Base-by-base conservation (phyloP, 2,888 invertebrate genomes). In the Anoncus sp. region DNA sequence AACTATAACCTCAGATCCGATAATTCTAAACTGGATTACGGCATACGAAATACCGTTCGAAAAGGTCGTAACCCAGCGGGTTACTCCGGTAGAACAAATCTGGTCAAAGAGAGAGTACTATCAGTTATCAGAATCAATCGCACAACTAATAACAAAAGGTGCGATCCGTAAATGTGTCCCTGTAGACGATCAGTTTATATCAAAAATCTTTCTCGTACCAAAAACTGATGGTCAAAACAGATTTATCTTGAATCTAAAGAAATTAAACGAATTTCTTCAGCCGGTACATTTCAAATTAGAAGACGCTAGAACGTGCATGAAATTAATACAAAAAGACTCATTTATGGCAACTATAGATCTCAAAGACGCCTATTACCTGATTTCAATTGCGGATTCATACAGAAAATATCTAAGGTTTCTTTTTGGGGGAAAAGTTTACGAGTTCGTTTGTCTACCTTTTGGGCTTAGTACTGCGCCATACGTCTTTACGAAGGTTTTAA, bases 241-340 rank as follows among this genome's bases (percentile, higher is more conserved):
- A 47, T 45, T 57, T 22, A 73, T 73, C 18, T 10, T 66, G 16
- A 66, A 72, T 63, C 22, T 72, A 18, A 63, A 63, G 53, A 72
- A 63, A 10, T 55, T 51, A 16, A 72, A 72, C 16, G 47, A 65
- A 38, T 73, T 35, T 14, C 65, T 65, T 10, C 2, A 59, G 35
- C 16, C 63, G 1, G 63, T 35, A 4, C 31, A 62, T 24, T 47
- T 62, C 12, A 62, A 62, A 31, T 20, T 62, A 31, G 62, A 31
- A 18, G 62, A 62, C 31, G 35, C 47, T 31, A 47, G 62, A 27
- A 31, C 62, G 12, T 31, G 10, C 12, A 63, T 47, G 31, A 47
- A 49, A 31, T 12, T 35, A 31, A 47, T 49, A 6, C 31, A 14
- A 1, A 10, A 16, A 7, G 31, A 63, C 12, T n/a, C 10, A 18